Evolutionary conservation across 1,140 invertebrate species (phyloP).

Genomic region (Lordiphosa collinella): DNA sequence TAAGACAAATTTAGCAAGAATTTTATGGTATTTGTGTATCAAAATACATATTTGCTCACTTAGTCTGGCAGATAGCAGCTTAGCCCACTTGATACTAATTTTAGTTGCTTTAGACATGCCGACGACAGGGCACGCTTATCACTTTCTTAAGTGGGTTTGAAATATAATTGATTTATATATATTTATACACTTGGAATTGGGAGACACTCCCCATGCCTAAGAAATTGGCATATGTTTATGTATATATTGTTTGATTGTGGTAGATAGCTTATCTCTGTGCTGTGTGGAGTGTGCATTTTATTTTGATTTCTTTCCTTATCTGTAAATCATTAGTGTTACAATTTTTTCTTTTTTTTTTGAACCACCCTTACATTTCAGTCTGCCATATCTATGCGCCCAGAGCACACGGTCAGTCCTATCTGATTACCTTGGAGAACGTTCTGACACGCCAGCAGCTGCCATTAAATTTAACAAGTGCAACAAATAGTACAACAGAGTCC

Average conservation of each 20-base stretch:
- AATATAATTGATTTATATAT: conserved; percentile 5
- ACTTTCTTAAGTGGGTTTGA: conserved; percentile 3
- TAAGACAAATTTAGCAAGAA: no score
- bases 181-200: background rate
- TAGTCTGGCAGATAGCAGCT: background rate
- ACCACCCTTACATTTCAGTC: conserved; percentile 61
- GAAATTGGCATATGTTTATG: background rate
- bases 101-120: background rate
- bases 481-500: conserved; percentile 37
- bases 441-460: conserved; percentile 38
- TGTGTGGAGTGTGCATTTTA: background rate
- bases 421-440: conserved; percentile 66
- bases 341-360: conserved; percentile 3
- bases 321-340: conserved; percentile 9
- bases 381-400: conserved; percentile 47
- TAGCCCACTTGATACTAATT: background rate
- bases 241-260: background rate
- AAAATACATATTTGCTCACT: no score
- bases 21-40: no score
- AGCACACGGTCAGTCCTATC: conserved; percentile 57
- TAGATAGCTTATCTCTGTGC: conserved; percentile 4
- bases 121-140: conserved; percentile 2
- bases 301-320: conserved; percentile 8
- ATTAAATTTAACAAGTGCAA: conserved; percentile 41
- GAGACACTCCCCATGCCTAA: no score